phyloP scores from a whole-genome alignment of 2,888 invertebrate genomes.

The Sphaerophoria taeniata region DNA sequence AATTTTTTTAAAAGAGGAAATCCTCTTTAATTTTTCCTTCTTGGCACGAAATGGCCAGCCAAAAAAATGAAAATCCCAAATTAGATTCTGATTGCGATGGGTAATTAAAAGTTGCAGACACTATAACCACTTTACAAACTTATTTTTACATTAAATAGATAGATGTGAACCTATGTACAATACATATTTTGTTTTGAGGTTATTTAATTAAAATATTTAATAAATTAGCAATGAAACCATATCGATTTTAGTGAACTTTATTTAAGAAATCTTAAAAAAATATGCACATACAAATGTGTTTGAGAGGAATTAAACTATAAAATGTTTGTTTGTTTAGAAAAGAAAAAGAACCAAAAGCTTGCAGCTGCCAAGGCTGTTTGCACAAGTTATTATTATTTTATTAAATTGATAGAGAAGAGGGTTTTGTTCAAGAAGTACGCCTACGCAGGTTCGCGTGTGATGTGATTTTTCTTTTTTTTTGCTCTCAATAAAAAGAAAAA shows the following conservation, averaged over 20 bases:
- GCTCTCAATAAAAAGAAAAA: neutral
- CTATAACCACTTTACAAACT: slow-evolving; percentile 1
- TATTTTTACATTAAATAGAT: slow-evolving; percentile 1
- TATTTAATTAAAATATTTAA: neutral
- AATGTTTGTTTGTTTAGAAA: slow-evolving; percentile 18
- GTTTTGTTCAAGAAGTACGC: neutral
- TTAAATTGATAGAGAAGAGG: slow-evolving; percentile 25
- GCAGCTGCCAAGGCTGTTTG: slow-evolving; percentile 34
- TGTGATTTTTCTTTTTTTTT: neutral
- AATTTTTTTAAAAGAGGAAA: slow-evolving; percentile 5
- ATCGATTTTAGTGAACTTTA: neutral
- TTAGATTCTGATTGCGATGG: slow-evolving; percentile 7
- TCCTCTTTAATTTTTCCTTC: slow-evolving; percentile 20
- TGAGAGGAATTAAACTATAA: neutral
- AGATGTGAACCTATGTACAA: neutral
- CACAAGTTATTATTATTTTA: neutral
- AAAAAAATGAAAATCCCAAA: slow-evolving; percentile 11
- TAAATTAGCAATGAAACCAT: neutral
- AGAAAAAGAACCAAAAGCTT: neutral
- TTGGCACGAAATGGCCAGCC: neutral
- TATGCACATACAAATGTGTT: neutral
- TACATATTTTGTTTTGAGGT: neutral
- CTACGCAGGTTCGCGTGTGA: slow-evolving; percentile 17
- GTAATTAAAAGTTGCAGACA: slow-evolving; percentile 13
- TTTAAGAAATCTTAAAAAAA: neutral